These are phyloP conservation scores for Andricus grossulariae DNA, from an alignment of 1,140 invertebrate species.

Conservation along the genomic window DNA sequence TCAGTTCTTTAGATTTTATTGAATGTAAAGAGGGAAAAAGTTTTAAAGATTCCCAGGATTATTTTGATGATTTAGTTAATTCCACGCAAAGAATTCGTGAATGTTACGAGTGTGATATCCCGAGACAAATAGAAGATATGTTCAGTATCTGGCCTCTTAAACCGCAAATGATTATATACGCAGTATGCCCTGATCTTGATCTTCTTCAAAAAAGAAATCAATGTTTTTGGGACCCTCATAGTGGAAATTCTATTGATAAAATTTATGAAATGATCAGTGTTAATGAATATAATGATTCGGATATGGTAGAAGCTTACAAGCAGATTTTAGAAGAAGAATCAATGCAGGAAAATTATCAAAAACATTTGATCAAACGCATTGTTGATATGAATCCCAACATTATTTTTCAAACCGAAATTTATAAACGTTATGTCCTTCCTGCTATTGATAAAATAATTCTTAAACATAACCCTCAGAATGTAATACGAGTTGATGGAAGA, in stretches of 20 bases:
- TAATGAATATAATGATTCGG: too few species aligned
- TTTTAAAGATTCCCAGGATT: background rate
- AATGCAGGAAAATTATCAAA: too few species aligned
- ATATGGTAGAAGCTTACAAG: too few species aligned
- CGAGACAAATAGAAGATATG: constrained; percentile 52
- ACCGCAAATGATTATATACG: constrained; percentile 76
- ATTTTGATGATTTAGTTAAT: background rate
- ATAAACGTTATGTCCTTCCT: constrained; percentile 62
- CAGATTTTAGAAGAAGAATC: too few species aligned
- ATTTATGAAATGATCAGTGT: too few species aligned
- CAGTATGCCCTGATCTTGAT: constrained; percentile 76
- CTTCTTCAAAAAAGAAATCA: constrained; percentile 43
- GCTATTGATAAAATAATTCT: constrained; percentile 74
- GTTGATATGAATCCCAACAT: too few species aligned
- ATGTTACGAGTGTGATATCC: background rate
- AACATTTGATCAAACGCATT: too few species aligned
- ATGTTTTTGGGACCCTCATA: too few species aligned
- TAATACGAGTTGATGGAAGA: constrained; percentile 78
- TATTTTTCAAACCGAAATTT: constrained; percentile 32
- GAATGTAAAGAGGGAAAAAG: background rate
- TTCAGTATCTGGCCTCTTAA: constrained; percentile 63
- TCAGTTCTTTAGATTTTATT: too few species aligned
- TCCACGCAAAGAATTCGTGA: background rate
- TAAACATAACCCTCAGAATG: constrained; percentile 73
- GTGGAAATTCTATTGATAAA: too few species aligned